Conservation (phyloP, 2,888 invertebrate genomes). For the Fragum sueziense region DNA sequence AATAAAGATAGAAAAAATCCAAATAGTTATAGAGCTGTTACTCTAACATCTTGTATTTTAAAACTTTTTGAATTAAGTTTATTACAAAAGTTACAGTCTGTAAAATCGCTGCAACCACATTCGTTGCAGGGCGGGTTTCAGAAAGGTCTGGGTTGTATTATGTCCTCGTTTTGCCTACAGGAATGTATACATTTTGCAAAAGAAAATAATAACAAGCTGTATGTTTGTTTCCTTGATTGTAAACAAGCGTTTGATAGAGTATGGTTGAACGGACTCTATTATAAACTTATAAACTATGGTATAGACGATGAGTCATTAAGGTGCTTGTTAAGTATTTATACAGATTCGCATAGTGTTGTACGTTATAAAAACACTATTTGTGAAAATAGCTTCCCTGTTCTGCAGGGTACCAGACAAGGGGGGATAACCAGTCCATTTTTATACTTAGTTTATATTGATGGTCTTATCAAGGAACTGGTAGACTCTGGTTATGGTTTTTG, state of each 20-base stretch:
- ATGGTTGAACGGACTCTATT: slow-evolving; percentile 10
- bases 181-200: slow-evolving; percentile 11
- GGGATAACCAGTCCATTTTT: slow-evolving; percentile 3
- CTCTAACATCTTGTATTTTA: slow-evolving; percentile 9
- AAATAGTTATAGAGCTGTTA: slow-evolving; percentile 23
- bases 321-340: neutral
- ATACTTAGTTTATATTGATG: slow-evolving; percentile 17
- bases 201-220: slow-evolving; percentile 15
- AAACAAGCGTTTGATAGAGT: slow-evolving; percentile 21
- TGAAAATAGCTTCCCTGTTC: neutral
- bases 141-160: slow-evolving; percentile 1
- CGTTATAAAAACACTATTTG: neutral
- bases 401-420: slow-evolving; percentile 7
- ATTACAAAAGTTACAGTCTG: neutral
- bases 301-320: neutral
- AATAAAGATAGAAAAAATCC: slow-evolving; percentile 13
- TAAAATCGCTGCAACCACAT: neutral
- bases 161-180: slow-evolving; percentile 4
- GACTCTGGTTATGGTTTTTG: neutral
- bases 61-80: slow-evolving; percentile 20
- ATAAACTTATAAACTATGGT: neutral
- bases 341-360: neutral
- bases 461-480: neutral
- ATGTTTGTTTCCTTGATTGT: slow-evolving; percentile 2
- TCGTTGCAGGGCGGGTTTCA: slow-evolving; percentile 12